These are phyloP conservation scores for Nasonia giraulti DNA, from an alignment of 1,140 invertebrate genomes.

Conservation along the genomic window DNA sequence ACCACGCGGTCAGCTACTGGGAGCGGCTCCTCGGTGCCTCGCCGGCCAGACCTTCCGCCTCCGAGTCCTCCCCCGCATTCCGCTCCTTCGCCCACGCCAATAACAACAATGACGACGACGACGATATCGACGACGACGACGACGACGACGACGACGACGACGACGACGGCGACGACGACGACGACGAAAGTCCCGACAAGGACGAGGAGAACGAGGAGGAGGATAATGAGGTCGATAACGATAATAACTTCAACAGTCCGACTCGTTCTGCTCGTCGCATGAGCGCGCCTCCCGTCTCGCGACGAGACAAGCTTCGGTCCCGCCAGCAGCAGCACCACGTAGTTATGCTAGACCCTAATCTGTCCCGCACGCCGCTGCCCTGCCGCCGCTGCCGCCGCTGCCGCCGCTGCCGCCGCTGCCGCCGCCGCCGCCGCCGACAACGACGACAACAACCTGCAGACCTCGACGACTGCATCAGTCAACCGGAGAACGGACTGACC, in stretches of 20 bases:
- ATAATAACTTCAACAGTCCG: not conserved
- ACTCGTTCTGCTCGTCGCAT: conserved; percentile 57
- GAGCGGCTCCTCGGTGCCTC: conserved; percentile 68
- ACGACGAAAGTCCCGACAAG: not conserved
- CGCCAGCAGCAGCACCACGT: conserved; percentile 51
- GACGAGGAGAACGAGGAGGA: not conserved
- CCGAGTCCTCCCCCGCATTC: not conserved
- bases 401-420: not conserved
- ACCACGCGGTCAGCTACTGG: conserved; percentile 74
- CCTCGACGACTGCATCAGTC: conserved; percentile 71
- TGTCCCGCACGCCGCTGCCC: conserved; percentile 55
- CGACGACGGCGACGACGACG: not conserved
- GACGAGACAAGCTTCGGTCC: not conserved
- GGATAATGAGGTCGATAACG: not conserved
- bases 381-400: not conserved
- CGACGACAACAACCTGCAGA: conserved; percentile 57
- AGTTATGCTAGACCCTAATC: conserved; percentile 71
- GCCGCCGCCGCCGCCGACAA: not conserved
- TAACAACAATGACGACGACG: not conserved
- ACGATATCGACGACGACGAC: not conserved
- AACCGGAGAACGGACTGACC: conserved; percentile 71
- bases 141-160: not conserved
- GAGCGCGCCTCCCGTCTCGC: conserved; percentile 63
- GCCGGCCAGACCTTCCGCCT: conserved; percentile 51
- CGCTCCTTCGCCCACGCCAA: not conserved